These are phyloP conservation scores for Apogon talboti DNA, from an alignment of 2,797 vertebrate genomes.

Conservation along the genomic window DNA sequence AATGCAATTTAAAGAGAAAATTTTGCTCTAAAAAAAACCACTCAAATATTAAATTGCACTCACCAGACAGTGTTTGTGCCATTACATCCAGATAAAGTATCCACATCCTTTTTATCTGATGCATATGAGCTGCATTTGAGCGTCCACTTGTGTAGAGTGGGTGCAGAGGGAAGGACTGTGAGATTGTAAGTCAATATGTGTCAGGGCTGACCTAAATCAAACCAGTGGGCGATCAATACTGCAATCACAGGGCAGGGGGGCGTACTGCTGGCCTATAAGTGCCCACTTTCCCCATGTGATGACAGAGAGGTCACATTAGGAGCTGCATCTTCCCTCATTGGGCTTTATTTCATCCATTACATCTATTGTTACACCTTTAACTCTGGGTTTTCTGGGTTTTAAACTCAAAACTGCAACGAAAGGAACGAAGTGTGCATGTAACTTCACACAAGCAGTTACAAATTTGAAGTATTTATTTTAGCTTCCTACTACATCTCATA, in stretches of 20 bases:
- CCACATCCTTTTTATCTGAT: slow-evolving; percentile 8
- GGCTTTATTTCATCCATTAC: too few species aligned
- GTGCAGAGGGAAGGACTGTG: slow-evolving; percentile 1
- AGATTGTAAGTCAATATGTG: slow-evolving; percentile 52
- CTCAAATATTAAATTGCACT: slow-evolving; percentile 39
- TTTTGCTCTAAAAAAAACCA: too few species aligned
- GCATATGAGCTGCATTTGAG: slow-evolving; percentile 31
- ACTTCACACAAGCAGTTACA: too few species aligned
- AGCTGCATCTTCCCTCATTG: not conserved
- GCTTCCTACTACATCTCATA: too few species aligned
- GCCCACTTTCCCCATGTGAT: slow-evolving; percentile 23
- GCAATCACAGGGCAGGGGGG: slow-evolving; percentile 30
- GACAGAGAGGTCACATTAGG: not conserved
- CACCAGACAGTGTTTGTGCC: slow-evolving; percentile 49
- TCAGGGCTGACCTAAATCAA: slow-evolving; percentile 75
- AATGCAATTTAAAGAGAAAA: not conserved
- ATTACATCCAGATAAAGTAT: slow-evolving; percentile 17
- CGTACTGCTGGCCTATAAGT: not conserved
- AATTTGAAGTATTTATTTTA: too few species aligned
- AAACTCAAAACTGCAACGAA: too few species aligned
- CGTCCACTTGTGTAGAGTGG: slow-evolving; percentile 34
- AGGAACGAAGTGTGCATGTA: too few species aligned
- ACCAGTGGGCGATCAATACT: slow-evolving; percentile 61
- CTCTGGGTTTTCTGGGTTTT: too few species aligned
- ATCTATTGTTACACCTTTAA: too few species aligned